Conservation (phyloP, 2,888 invertebrate species). For the Caenorhabditis sp. region DNA sequence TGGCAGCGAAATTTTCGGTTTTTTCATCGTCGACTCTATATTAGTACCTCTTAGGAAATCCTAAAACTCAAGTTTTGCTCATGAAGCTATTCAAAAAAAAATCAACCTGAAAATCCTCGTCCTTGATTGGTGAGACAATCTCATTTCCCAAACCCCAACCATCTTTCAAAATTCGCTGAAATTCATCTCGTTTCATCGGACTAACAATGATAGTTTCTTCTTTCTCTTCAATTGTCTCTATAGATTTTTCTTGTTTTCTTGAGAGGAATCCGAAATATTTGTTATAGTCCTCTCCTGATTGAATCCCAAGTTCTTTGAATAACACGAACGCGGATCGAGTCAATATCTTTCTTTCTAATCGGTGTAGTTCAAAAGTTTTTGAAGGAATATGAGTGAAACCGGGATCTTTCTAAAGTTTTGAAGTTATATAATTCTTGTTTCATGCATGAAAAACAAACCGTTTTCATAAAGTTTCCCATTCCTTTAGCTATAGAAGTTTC, state of each 20-base stretch:
- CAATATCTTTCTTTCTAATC: slow-evolving; percentile 7
- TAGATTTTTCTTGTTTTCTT: neutral
- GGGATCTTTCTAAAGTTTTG: neutral
- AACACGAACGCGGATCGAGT: slow-evolving; percentile 18
- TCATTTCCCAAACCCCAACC: slow-evolving; percentile 10
- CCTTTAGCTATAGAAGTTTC: neutral
- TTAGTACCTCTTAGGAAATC: too few species aligned
- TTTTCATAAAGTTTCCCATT: neutral
- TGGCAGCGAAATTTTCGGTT: too few species aligned
- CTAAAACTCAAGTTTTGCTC: too few species aligned
- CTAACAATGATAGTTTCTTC: neutral
- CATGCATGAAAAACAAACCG: too few species aligned
- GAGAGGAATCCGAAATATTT: neutral
- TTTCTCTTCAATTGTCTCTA: neutral
- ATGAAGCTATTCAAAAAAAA: too few species aligned
- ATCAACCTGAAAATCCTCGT: slow-evolving; percentile 4
- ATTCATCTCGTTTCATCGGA: slow-evolving; percentile 28
- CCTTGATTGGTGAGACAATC: neutral
- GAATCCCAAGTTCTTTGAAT: slow-evolving; percentile 4
- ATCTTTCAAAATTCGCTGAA: slow-evolving; percentile 14
- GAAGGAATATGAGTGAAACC: neutral
- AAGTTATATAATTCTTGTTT: neutral
- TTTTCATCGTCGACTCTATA: too few species aligned
- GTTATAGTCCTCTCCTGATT: neutral
- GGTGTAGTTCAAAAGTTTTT: neutral